Base-by-base conservation (phyloP, 2,888 invertebrate species). In the Noctua janthe region DNA sequence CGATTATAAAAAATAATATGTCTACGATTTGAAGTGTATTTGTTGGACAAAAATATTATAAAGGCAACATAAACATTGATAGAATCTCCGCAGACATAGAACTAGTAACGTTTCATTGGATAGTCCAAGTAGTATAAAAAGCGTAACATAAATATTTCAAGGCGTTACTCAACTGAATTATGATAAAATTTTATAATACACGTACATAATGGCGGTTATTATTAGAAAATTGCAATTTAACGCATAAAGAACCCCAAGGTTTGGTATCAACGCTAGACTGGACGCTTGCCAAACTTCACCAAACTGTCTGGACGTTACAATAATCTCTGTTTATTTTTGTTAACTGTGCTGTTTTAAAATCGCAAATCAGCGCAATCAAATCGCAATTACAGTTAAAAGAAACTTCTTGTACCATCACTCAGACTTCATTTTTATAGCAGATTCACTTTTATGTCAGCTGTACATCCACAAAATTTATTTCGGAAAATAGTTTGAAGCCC, bases 181-280 rank as follows among this genome's bases (percentile, higher is more conserved):
- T 88, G 79, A 81, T 88, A 83, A 83, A 76, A 83, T 85, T 86
- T 81, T 87, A 74, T 85, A 76, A 82, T 79, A 83, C 74, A 83
- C 86, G 82, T 87, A 77, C 83, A 90, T 91, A 90, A 90, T 87
- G 84, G 78, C 11, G 70, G 69, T 76, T 90, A 89, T 90, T 91
- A 89, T 89, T 89, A 88, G 87, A 88, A 86, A 90, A 89, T 91
- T 91, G 90, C 90, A 89, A 91, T 92, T 90, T 91, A 87, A 90
- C 90, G 81, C 88, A 85, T 90, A 88, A 90, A 87, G 91, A 89
- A 92, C 92, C 90, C 91, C 95, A 95, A 95, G 95, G 95, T 93
- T 93, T 91, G 88, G 90, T 91, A 92, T 86, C 87, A 90, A 90
- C 90, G 89, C 88, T 89, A 79, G 82, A 74, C 91, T 95, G 95